Evolutionary conservation across 2,888 invertebrate species (phyloP).

Genomic region (Muscina levida): DNA sequence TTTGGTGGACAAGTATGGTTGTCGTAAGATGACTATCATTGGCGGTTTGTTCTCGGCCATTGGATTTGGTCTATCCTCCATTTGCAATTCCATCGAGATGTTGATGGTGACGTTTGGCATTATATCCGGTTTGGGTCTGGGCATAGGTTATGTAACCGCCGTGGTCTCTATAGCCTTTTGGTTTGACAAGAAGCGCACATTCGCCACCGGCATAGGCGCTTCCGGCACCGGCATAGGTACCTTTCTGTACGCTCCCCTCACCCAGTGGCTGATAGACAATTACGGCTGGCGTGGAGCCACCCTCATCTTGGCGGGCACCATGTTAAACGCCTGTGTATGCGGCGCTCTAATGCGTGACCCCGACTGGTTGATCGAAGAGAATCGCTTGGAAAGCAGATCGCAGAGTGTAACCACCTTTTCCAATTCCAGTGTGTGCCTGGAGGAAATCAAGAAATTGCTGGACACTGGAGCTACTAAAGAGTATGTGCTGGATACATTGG

Average conservation of each 20-base stretch:
- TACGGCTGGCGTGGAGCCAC: constrained; percentile 94
- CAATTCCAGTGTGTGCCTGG: constrained; percentile 79
- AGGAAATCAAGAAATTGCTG: constrained; percentile 84
- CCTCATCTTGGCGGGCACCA: constrained; percentile 89
- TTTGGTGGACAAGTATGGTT: constrained; percentile 92
- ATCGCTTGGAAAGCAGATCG: constrained; percentile 79
- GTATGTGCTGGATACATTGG: constrained; percentile 78
- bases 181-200: constrained; percentile 92
- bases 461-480: constrained; percentile 83
- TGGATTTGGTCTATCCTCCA: constrained; percentile 88
- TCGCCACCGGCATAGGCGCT: constrained; percentile 93
- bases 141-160: constrained; percentile 91
- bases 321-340: constrained; percentile 91
- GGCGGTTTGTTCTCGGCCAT: constrained; percentile 87
- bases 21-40: constrained; percentile 87
- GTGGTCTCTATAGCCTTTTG: constrained; percentile 95
- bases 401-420: constrained; percentile 80
- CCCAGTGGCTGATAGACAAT: constrained; percentile 86
- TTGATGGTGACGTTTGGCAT: constrained; percentile 93
- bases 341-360: constrained; percentile 94
- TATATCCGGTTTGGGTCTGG: constrained; percentile 90
- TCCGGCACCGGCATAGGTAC: constrained; percentile 95
- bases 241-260: constrained; percentile 92
- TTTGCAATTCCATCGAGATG: constrained; percentile 86
- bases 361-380: constrained; percentile 84